Conservation (phyloP, 2,797 vertebrate species). For the Phalanger gymnotis region DNA sequence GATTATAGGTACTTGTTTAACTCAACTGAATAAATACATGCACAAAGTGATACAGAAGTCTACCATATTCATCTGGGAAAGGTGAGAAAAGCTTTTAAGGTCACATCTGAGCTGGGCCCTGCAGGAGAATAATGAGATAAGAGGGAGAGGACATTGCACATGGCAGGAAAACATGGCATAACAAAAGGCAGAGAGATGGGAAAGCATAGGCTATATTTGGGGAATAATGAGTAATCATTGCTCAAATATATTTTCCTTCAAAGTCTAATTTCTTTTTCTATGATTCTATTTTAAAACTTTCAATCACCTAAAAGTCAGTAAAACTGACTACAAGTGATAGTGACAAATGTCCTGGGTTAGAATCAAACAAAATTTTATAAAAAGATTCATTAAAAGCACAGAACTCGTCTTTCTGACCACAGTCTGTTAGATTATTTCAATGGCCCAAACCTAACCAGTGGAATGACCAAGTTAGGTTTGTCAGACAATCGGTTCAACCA, state of each 20-base stretch:
- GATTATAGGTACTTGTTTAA: neutral
- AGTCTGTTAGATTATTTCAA: neutral
- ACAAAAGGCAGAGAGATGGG: neutral
- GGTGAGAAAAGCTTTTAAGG: neutral
- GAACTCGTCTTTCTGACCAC: conserved; percentile 14
- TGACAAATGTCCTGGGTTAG: conserved; percentile 35
- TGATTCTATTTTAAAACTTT: conserved; percentile 44
- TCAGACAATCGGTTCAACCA: conserved; percentile 20
- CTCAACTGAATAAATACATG: neutral
- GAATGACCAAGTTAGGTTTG: neutral
- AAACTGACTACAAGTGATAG: neutral
- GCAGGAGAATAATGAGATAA: neutral
- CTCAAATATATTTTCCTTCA: neutral
- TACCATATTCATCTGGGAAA: neutral
- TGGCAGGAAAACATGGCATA: neutral
- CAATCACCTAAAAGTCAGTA: conserved; percentile 31
- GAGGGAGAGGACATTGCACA: neutral
- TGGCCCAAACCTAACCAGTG: neutral
- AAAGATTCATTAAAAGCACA: conserved; percentile 24
- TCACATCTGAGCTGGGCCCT: neutral
- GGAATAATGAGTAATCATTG: neutral
- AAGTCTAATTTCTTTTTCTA: conserved; percentile 15
- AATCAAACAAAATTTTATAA: conserved; percentile 10
- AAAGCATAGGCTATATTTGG: neutral
- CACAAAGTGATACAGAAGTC: neutral